Conservation (phyloP, 2,797 vertebrate species). For the Limnodromus scolopaceus region DNA sequence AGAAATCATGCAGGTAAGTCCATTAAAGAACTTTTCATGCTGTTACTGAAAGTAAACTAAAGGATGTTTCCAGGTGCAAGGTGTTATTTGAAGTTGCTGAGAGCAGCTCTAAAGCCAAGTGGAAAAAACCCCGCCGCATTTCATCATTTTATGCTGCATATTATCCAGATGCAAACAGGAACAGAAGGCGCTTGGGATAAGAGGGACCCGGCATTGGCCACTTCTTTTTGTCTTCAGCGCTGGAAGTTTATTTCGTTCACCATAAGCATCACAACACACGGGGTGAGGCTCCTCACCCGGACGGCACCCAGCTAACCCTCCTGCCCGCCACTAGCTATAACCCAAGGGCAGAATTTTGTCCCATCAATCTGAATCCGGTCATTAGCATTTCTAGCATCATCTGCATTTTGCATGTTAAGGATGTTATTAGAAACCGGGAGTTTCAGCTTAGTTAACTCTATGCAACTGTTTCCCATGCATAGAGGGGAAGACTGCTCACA, state of each 20-base stretch:
- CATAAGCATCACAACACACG: accelerated
- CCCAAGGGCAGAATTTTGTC: neutral
- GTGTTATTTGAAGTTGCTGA: neutral
- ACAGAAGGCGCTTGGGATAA: neutral
- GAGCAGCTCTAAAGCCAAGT: neutral
- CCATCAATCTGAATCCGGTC: neutral
- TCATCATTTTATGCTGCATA: neutral
- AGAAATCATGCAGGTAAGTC: accelerated
- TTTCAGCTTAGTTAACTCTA: slow-evolving; percentile 26
- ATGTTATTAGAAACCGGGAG: neutral
- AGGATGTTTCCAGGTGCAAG: neutral
- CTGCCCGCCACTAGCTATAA: neutral
- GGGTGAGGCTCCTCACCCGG: accelerated
- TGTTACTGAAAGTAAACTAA: neutral
- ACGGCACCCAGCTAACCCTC: neutral
- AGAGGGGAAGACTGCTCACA: slow-evolving; percentile 41
- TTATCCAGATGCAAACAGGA: neutral
- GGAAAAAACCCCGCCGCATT: accelerated
- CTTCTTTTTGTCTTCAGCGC: neutral
- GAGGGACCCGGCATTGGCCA: neutral
- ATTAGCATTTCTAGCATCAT: neutral
- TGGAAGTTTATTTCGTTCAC: neutral
- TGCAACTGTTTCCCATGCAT: neutral
- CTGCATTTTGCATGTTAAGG: neutral
- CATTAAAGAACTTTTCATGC: neutral